Evolutionary conservation across 2,113 vertebrate species (phyloP).

Genomic region (Gobio gobio): DNA sequence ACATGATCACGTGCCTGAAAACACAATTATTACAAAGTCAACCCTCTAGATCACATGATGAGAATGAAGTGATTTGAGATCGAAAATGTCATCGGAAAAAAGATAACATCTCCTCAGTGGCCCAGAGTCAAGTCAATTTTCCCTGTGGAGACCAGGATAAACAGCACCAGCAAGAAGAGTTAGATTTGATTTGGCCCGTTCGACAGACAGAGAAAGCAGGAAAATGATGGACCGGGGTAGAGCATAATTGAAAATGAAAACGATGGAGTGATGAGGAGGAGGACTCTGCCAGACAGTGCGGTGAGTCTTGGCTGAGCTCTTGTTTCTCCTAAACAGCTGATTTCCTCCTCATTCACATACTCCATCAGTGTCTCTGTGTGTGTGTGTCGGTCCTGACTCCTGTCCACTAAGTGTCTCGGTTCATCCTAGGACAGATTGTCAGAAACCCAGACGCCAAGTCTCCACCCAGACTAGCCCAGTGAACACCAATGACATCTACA

Average conservation of each 20-base stretch:
- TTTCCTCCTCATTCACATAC: constrained; percentile 50
- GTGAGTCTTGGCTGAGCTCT: constrained; percentile 49
- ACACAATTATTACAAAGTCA: background rate
- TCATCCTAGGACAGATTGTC: constrained; percentile 56
- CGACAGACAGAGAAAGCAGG: constrained; percentile 36
- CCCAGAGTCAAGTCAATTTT: constrained; percentile 16
- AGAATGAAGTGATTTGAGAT: constrained; percentile 22
- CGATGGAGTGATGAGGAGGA: constrained; percentile 13
- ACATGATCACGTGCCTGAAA: background rate
- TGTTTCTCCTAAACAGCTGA: constrained; percentile 56
- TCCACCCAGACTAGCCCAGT: constrained; percentile 28
- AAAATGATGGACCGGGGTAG: constrained; percentile 3
- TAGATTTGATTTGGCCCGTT: constrained; percentile 7
- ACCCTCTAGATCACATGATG: background rate
- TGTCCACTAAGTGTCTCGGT: constrained; percentile 19
- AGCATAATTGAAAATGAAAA: constrained; percentile 36
- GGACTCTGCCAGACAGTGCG: constrained; percentile 50
- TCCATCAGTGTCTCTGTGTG: constrained; percentile 35
- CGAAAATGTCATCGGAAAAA: constrained; percentile 11
- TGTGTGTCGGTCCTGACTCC: constrained; percentile 50
- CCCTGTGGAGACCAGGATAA: constrained; percentile 18
- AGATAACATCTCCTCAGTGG: constrained; percentile 24
- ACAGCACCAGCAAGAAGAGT: constrained; percentile 7
- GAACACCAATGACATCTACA: constrained; percentile 34
- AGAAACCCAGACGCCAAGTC: constrained; percentile 38